Conservation (phyloP, 1,140 invertebrate species). For the Nixonia krombeini region DNA sequence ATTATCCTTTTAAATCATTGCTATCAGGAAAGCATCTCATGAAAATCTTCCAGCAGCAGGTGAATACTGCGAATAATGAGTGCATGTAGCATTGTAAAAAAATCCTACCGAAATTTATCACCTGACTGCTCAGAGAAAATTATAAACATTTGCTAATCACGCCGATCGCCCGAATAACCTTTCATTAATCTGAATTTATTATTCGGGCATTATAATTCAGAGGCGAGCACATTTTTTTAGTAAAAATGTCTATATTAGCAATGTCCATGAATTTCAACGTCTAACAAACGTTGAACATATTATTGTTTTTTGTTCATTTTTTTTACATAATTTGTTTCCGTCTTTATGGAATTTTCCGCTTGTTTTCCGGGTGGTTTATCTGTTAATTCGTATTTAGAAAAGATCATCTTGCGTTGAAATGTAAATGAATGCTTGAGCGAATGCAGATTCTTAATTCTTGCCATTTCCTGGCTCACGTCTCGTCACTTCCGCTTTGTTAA, state of each 20-base stretch:
- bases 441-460: conserved; percentile 36
- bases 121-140: background rate
- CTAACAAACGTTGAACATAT: no score
- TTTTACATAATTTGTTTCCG: no score
- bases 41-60: background rate
- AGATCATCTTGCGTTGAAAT: conserved; percentile 14
- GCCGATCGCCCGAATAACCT: no score
- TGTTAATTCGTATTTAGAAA: background rate
- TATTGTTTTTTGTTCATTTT: no score
- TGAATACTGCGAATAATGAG: background rate
- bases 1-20: background rate
- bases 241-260: no score
- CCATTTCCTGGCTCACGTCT: conserved; percentile 30
- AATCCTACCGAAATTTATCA: no score
- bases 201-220: no score
- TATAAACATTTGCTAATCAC: background rate
- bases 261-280: no score
- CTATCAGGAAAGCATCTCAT: background rate
- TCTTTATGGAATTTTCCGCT: no score
- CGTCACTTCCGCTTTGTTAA: conserved; percentile 7
- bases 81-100: background rate
- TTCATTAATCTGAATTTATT: no score
- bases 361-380: no score
- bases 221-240: no score
- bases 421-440: conserved; percentile 37